A percentile compares a stretch with the other conserved stretches of the same genome.
phyloP scores from a whole-genome alignment of 2,797 vertebrate genomes.

The Rhinella marina region DNA sequence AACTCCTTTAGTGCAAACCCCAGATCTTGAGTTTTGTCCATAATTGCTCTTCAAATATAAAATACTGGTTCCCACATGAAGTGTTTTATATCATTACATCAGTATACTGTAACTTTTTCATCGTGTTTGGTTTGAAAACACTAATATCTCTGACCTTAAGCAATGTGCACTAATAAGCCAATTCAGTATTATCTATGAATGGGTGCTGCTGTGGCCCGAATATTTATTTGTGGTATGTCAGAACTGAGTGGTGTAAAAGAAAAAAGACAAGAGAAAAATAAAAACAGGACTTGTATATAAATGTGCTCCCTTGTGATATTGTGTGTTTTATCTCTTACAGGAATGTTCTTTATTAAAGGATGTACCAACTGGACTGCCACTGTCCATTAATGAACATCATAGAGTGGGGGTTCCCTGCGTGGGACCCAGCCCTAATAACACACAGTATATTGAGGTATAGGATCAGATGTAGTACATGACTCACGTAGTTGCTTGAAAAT shows the following conservation, averaged over 20 bases:
- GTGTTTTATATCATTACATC: not conserved
- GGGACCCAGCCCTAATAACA: not conserved
- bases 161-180: slow-evolving; percentile 15
- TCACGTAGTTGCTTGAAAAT: not conserved
- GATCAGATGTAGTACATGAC: not conserved
- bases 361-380: not conserved
- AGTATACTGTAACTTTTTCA: not conserved
- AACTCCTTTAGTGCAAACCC: not conserved
- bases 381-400: not conserved
- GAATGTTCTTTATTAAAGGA: not conserved
- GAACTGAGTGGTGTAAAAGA: not conserved
- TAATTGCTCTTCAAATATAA: not conserved
- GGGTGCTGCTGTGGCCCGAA: slow-evolving; percentile 4
- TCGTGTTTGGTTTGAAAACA: slow-evolving; percentile 1
- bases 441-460: not conserved
- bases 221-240: slow-evolving; percentile 35
- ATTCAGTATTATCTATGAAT: slow-evolving; percentile 22
- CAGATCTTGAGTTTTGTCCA: not conserved
- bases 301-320: not conserved
- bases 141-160: not conserved
- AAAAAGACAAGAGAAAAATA: not conserved
- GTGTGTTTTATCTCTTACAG: not conserved
- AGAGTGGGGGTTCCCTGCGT: not conserved
- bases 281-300: not conserved
- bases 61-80: not conserved